Base-by-base conservation (phyloP, 2,797 vertebrate genomes). In the Sebastes variabilis region DNA sequence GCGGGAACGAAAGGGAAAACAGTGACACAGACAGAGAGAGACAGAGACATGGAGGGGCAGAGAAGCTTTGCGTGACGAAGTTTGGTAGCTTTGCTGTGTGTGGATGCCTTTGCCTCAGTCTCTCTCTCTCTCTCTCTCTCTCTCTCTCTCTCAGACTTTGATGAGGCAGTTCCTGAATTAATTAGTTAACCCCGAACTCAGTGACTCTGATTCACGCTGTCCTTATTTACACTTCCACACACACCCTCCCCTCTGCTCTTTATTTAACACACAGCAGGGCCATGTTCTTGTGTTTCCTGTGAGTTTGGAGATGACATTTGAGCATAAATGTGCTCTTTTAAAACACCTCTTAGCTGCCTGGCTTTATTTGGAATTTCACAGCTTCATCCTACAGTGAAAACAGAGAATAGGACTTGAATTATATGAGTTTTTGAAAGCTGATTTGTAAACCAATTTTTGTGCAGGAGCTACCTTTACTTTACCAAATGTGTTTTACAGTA, bases 141-240 rank as follows among this genome's bases (percentile, higher is more conserved):
- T 38, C 38, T 42, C 38, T 46, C 42, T 8, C 67, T 59, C 74
- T 72, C 55, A 84, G 78, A 58, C 84, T 81, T 80, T 84, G 85
- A 89, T 73, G 86, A 89, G 55, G 58, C 87, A 65, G 54, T 81
- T 82, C 73, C 77, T 89, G 74, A 87, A 93, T 88, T 64, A 90
- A 88, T 91, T 89, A 86, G 82, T 72, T 62, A 86, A 85, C 20
- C 78, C 61, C 27, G 11, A 3, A 34, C 78, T 77, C 64, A 10
- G 52, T 27, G 75, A 60, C 70, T 79, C 80, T 62, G 66, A 78
- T 80, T 86, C 83, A 79, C 25, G n/a, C 42, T 52, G 42, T 72
- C 71, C 75, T 80, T 79, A 81, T 83, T 80, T 87, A 77, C 75
- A 74, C 73, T 73, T 55, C 2, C 13, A 6, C 65, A 52, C 49